phyloP scores from a whole-genome alignment of 2,888 invertebrate species.

The Pantelozetes paolii region DNA sequence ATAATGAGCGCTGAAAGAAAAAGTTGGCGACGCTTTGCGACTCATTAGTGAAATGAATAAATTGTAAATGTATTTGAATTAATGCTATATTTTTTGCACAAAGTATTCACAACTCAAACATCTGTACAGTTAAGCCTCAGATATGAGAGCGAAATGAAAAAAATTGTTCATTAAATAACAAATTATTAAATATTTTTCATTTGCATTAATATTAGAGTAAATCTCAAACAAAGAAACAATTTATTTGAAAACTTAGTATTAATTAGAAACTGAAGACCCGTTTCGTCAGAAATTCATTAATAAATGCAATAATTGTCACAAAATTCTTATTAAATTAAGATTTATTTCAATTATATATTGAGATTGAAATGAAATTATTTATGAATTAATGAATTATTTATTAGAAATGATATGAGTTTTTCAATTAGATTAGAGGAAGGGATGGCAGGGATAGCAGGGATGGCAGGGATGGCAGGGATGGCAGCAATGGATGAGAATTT shows the following conservation, averaged over 20 bases:
- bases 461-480: too few relatives aligned
- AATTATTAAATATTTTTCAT: not conserved
- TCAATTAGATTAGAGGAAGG: not conserved
- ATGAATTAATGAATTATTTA: constrained; percentile 18
- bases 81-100: not conserved
- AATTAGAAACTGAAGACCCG: not conserved
- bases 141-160: too few relatives aligned
- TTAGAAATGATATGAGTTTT: not conserved
- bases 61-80: constrained; percentile 20
- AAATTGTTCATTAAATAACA: not conserved
- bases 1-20: constrained; percentile 27
- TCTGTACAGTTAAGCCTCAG: not conserved
- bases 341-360: not conserved
- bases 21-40: constrained; percentile 10
- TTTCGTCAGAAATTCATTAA: too few relatives aligned
- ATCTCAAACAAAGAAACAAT: not conserved
- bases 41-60: constrained; percentile 36
- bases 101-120: constrained; percentile 2
- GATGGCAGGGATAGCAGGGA: too few relatives aligned
- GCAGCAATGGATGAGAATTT: too few relatives aligned
- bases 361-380: not conserved
- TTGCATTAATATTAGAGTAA: too few relatives aligned
- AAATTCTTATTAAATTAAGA: not conserved
- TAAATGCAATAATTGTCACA: not conserved
- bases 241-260: not conserved